Percentiles rank a stretch among this genome's conserved stretches.
Evolutionary conservation across 2,113 vertebrate genomes (phyloP).

Genomic region (Mus pahari): DNA sequence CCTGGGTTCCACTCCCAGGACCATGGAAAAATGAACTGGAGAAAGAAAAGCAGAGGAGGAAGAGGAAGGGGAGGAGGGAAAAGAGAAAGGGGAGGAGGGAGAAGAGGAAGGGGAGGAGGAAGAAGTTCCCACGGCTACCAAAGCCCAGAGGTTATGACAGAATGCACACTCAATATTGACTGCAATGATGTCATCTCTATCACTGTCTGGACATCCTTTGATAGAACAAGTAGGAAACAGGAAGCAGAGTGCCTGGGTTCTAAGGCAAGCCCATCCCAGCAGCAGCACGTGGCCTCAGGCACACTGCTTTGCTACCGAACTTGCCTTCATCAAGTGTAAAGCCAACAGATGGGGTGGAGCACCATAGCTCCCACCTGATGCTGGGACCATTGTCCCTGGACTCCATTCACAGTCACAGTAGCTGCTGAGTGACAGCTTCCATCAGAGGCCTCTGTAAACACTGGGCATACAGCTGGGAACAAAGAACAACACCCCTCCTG

Average conservation of each 20-base stretch:
- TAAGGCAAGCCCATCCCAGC: not conserved
- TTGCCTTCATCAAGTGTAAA: not conserved
- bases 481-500: not conserved
- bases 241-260: not conserved
- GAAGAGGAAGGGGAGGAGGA: too few relatives aligned
- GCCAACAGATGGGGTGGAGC: not conserved
- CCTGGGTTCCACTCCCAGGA: not conserved
- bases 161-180: not conserved
- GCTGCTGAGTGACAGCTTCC: not conserved
- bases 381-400: not conserved
- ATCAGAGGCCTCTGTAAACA: not conserved
- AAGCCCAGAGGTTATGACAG: not conserved
- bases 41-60: too few relatives aligned
- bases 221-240: not conserved
- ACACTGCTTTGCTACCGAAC: not conserved
- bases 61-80: not conserved
- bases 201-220: not conserved
- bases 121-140: not conserved
- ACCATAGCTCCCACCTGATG: not conserved
- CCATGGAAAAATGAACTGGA: not conserved
- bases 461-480: not conserved
- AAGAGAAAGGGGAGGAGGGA: too few relatives aligned
- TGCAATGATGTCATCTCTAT: not conserved
- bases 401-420: not conserved
- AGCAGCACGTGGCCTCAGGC: not conserved